Base-by-base conservation (phyloP, 2,888 invertebrate genomes). In the Limenitis camilla region DNA sequence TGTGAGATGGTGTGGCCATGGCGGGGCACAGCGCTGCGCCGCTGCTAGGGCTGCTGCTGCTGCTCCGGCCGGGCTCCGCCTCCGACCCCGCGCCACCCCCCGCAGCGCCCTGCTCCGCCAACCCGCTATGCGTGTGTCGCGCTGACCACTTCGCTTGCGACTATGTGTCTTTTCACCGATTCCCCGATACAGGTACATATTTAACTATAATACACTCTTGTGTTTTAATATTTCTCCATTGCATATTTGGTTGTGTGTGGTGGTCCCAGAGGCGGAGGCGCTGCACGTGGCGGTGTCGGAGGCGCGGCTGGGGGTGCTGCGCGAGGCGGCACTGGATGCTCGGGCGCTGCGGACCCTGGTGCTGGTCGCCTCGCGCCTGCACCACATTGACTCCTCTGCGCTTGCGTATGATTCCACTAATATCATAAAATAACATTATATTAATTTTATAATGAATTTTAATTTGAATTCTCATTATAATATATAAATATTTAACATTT, bases 311-410 rank as follows among this genome's bases (percentile, higher is more conserved):
- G 92, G 91, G 67, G 91, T 92, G 60, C 88, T 95, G 66, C 92
- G 92, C 65, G 92, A 92, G 68, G 92, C 93, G 71, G 93, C 92
- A 62, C 89, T 94, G 69, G 92, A 91, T 65, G 91, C 90, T 58
- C 89, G 91, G 60, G 89, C 90, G 59, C 89, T 94, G 63, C 93
- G 93, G 74, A 93, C 94, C 49, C 89, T 95, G 46, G 91, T 94
- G 67, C 85, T 95, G 64, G 92, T 92, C 84, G 93, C 92, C 86
- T 93, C 94, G 79, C 90, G 89, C 65, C 89, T 95, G 66, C 91
- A 92, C 73, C 90, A 89, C 72, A 89, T 95, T 64, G 91, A 92
- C 10, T 91, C 92, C 54, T 89, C 90, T 69, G 91, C 93, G 58
- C 91, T 94, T 69, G 45, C 57, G 65, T 65, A 9, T 10, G 45